Evolutionary conservation across 2,888 invertebrate genomes (phyloP), one percentile per base, ranked within the genome.

Genomic region (Leptarthrus brevirostris): DNA sequence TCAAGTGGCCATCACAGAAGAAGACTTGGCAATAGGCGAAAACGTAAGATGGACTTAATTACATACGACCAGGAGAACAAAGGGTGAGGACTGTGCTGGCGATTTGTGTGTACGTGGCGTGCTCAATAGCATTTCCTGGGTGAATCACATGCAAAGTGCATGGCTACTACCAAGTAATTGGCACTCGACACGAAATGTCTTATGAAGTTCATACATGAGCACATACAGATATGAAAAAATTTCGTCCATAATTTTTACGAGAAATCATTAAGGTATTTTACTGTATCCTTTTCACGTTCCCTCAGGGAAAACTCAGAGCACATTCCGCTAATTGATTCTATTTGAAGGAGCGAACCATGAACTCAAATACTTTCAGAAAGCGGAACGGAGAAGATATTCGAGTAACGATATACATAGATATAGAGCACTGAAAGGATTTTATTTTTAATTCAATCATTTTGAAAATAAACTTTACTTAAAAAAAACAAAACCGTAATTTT

Each of bases 31-130:
- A 74, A 56, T 70, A 73, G 58, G 74, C 76, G 74, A 76, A 74
- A 76, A 73, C 70, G 70, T 74, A 73, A 74, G 76, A 76, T 74
- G 74, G 69, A 76, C 74, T 74, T 74, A 74, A 76, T 76, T 74
- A 76, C 76, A 73, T 64, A 74, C 53, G 72, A 64, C 53, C 52
- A 53, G 73, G 52, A 52, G 69, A 69, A 69, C 69, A 69, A 69
- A 69, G 69, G 69, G 52, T 52, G 52, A 52, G 34, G 34, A 10
- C 18, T 61, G 36, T 61, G 26, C 69, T 52, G 52, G 52, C 69
- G 49, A 69, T 69, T 69, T 69, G 52, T 69, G 52, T 69, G 69
- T 69, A 64, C 64, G 52, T 69, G 52, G 69, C 69, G 69, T 69
- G 69, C 36, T 69, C 69, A 52, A 69, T 69, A 69, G 69, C 71